A percentile compares a stretch with the other conserved stretches of the same genome.
phyloP scores from a whole-genome alignment of 1,140 invertebrate species.

The Drosophila quadrilineata region DNA sequence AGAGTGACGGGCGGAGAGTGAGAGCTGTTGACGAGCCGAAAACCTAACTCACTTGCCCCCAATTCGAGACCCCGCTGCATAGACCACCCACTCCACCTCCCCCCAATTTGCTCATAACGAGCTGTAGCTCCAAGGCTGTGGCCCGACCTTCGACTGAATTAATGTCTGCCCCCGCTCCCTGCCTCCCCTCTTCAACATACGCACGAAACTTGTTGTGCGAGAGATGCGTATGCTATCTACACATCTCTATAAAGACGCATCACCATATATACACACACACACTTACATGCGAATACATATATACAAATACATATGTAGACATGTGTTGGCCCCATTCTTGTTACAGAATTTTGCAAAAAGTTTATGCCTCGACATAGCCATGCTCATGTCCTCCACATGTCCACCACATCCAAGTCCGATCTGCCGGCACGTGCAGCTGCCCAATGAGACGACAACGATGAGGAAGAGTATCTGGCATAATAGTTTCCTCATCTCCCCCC shows the following conservation, averaged over 20 bases:
- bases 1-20: background rate
- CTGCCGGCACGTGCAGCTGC: conserved; percentile 45
- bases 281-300: conserved; percentile 11
- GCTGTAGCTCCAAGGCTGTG: too few species aligned
- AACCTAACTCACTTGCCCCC: conserved; percentile 1
- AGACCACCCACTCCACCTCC: background rate
- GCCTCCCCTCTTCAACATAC: background rate
- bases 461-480: conserved; percentile 44
- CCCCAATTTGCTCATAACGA: conserved; percentile 17
- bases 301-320: conserved; percentile 8
- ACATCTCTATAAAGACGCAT: conserved; percentile 26
- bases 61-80: background rate
- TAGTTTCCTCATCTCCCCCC: conserved; percentile 27
- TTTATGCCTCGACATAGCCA: conserved; percentile 22
- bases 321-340: conserved; percentile 18
- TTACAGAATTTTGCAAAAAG: conserved; percentile 29
- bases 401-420: conserved; percentile 22
- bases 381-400: conserved; percentile 7
- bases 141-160: conserved; percentile 38
- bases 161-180: conserved; percentile 18
- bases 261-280: conserved; percentile 4
- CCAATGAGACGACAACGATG: conserved; percentile 10
- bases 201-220: conserved; percentile 15
- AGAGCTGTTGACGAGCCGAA: conserved; percentile 10
- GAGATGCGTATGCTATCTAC: conserved; percentile 30